Conservation (phyloP, 2,113 vertebrate species). For the Lethenteron camtschaticum region DNA sequence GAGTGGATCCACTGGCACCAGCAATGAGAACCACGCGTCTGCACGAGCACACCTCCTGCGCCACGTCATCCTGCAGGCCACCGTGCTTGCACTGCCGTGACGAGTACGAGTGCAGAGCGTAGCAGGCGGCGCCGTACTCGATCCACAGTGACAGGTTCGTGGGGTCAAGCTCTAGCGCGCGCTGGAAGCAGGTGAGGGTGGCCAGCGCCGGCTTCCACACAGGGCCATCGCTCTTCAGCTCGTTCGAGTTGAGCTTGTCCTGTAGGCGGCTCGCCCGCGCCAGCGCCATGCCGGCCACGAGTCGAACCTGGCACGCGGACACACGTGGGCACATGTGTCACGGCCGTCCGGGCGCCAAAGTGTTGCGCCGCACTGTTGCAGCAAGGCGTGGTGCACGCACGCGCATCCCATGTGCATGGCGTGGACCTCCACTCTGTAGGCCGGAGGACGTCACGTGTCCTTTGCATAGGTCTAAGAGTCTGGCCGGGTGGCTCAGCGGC, state of each 20-base stretch:
- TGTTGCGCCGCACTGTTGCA: too few species aligned
- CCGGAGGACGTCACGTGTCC: too few species aligned
- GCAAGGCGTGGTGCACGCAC: too few species aligned
- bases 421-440: too few species aligned
- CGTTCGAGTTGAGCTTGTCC: slow-evolving; percentile 89
- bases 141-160: slow-evolving; percentile 92
- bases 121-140: slow-evolving; percentile 80
- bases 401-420: too few species aligned
- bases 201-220: slow-evolving; percentile 82
- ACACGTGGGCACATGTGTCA: too few species aligned
- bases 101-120: slow-evolving; percentile 60
- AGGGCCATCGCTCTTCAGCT: slow-evolving; percentile 74
- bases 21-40: too few species aligned
- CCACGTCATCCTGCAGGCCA: slow-evolving; percentile 50
- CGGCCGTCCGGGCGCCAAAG: too few species aligned
- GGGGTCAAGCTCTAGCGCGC: slow-evolving; percentile 66
- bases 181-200: slow-evolving; percentile 64
- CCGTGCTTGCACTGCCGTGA: slow-evolving; percentile 88
- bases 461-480: too few species aligned
- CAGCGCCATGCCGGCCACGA: slow-evolving; percentile 95
- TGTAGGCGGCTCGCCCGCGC: slow-evolving; percentile 86
- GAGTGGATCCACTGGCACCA: too few species aligned
- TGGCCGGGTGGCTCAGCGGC: too few species aligned
- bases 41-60: slow-evolving; percentile 44
- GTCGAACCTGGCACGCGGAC: slow-evolving; percentile 42